Conservation (phyloP, 2,888 invertebrate species). For the Clitarchus hookeri region DNA sequence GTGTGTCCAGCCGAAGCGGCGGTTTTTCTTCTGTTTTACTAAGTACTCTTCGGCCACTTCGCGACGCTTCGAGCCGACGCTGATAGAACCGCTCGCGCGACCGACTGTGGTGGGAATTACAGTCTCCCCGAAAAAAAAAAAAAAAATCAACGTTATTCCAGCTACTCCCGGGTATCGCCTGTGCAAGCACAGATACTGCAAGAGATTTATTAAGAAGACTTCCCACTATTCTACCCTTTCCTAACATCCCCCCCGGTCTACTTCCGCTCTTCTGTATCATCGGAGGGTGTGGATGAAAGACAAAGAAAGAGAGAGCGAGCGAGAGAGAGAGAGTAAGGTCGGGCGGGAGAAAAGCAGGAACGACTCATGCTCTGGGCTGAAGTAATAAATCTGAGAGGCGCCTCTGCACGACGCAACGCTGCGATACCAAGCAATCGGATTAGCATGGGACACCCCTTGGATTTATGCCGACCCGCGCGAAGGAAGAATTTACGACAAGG, state of each 20-base stretch:
- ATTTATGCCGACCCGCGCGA: background rate
- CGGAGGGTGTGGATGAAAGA: no score
- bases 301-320: no score
- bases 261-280: no score
- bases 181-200: background rate
- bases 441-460: background rate
- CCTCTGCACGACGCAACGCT: background rate
- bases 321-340: background rate
- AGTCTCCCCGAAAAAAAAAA: no score
- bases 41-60: no score
- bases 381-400: background rate
- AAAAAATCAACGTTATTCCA: no score
- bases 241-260: background rate
- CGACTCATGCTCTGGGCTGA: background rate
- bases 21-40: no score
- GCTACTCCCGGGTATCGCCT: background rate
- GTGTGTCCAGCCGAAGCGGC: no score
- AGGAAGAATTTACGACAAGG: background rate
- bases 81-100: no score
- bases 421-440: background rate
- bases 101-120: no score
- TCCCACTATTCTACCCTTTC: background rate
- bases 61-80: no score
- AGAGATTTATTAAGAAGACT: constrained; percentile 2
- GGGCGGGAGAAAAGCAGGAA: background rate